Conservation (phyloP, 2,888 invertebrate species). For the Belgica antarctica region DNA sequence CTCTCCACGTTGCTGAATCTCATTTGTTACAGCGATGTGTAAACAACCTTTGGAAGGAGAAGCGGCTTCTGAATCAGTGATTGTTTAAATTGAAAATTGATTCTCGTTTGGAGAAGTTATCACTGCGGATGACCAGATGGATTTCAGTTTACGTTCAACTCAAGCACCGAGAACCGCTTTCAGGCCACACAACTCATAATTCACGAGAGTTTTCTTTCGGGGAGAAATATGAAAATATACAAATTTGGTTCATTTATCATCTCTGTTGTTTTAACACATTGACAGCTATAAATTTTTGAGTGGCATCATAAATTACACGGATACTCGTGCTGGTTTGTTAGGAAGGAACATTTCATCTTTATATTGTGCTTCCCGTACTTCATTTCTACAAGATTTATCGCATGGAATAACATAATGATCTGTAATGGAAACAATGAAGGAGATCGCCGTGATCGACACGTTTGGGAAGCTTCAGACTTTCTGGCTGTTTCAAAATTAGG, state of each 20-base stretch:
- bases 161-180: no score
- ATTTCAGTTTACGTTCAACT: not conserved
- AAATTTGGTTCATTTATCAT: slow-evolving; percentile 39
- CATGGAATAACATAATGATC: not conserved
- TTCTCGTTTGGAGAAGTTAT: not conserved
- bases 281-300: slow-evolving; percentile 41
- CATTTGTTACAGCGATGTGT: slow-evolving; percentile 30
- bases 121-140: not conserved
- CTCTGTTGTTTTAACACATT: slow-evolving; percentile 37
- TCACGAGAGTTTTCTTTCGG: not conserved
- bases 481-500: no score
- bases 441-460: no score
- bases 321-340: slow-evolving; percentile 9
- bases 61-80: slow-evolving; percentile 18
- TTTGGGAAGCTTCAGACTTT: no score
- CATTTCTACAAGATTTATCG: not conserved
- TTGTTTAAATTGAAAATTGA: slow-evolving; percentile 37
- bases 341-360: not conserved
- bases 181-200: not conserved
- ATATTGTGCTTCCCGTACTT: not conserved
- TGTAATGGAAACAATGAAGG: not conserved
- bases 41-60: slow-evolving; percentile 32
- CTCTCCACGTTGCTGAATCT: no score
- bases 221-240: slow-evolving; percentile 19
- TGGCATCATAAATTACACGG: slow-evolving; percentile 40